These are phyloP conservation scores for Pavo muticus DNA, from an alignment of 2,113 vertebrate species.

Conservation along the genomic window DNA sequence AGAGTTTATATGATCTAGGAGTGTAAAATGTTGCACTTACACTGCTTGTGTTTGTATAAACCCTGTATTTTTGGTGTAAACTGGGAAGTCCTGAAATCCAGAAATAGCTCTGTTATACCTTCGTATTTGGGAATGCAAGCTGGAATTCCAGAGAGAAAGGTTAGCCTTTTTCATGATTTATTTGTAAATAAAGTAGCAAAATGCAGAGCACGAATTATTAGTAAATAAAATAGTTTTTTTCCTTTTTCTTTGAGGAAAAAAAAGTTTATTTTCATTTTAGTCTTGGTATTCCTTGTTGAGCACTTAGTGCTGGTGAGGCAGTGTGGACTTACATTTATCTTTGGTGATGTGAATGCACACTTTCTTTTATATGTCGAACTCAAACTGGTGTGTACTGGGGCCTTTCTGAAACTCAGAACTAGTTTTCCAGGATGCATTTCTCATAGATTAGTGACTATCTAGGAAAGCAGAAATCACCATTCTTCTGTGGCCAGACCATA, in stretches of 20 bases:
- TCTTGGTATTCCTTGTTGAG: background rate
- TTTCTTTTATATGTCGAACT: background rate
- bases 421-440: background rate
- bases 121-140: constrained; percentile 14
- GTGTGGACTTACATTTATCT: background rate
- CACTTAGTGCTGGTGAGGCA: background rate
- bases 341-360: background rate
- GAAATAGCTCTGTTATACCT: background rate
- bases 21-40: constrained; percentile 12
- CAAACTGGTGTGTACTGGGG: background rate
- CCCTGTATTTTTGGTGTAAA: background rate
- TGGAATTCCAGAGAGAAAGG: background rate
- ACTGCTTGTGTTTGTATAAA: background rate
- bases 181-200: background rate
- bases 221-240: background rate
- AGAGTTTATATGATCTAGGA: background rate
- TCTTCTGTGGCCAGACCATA: background rate
- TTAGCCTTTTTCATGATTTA: background rate
- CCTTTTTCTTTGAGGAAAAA: too few relatives aligned
- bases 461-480: background rate
- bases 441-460: background rate
- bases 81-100: background rate
- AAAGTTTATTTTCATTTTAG: background rate
- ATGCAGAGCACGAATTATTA: background rate
- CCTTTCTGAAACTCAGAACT: background rate